Evolutionary conservation across 2,797 vertebrate genomes (phyloP), one percentile per base, ranked within the genome.

Genomic region (Channallabes apus): DNA sequence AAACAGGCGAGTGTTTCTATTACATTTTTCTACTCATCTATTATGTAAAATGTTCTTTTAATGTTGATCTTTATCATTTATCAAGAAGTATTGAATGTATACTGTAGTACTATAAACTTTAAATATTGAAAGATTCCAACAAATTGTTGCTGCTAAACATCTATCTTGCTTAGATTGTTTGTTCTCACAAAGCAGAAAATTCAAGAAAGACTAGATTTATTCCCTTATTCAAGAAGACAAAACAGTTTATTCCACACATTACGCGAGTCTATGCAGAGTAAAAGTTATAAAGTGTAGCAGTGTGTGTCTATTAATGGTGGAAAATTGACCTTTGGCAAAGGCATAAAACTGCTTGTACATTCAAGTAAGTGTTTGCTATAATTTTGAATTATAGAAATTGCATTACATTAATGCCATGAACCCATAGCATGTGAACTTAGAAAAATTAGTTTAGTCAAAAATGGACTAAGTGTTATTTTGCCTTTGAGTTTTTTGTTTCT

Each of bases 1-100:
- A 79, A 62, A 20, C 29, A 79, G 32, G 77, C 32, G 8, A 79
- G 77, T 79, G 27, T 79, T 59, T 58, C 58, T 58, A 38, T 77
- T 9, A 51, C 12, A 51, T 51, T 12, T 51, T 12, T 51, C 46
- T 51, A 51, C 11, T 51, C 27, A 56, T 76, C 17, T 76, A 20
- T 7, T 27, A n/a, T 17, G 3, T 29, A n/a, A 22, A 64, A 9
- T 14, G 2, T 12, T 20, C 12, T 83, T 86, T 75, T 22, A 51
- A 22, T 67, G 77, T 64, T 32, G 9, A 75, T 2, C 17, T 54
- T 4, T n/a, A 7, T 4, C n/a, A 6, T 41, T 32, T 29, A 54
- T 54, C 51, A 54, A 54, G 51, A 11, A 35, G 18, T 35, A 61
- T 61, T 22, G 11, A 9, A 38, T 61, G 32, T 59, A 22, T 56